phyloP scores from a whole-genome alignment of 1,140 invertebrate species.

The Drosophila micromelanica region DNA sequence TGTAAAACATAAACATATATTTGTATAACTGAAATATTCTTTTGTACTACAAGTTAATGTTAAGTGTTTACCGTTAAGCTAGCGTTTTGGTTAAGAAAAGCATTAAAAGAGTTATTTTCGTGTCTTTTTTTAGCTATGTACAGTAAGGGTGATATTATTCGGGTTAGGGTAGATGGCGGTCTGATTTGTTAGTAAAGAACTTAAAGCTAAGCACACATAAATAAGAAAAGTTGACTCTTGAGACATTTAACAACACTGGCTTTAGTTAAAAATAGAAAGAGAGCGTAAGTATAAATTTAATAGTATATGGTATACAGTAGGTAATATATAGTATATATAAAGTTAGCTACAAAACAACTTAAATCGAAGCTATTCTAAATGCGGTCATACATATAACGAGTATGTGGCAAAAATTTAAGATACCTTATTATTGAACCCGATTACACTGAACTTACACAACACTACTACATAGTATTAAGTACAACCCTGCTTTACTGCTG shows the following conservation, averaged over 20 bases:
- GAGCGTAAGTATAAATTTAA: conserved; percentile 1
- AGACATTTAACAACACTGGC: conserved; percentile 51
- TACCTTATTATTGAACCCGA: conserved; percentile 39
- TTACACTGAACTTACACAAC: conserved; percentile 38
- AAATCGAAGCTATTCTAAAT: conserved; percentile 33
- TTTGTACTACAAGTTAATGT: conserved; percentile 78
- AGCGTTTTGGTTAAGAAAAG: conserved; percentile 77
- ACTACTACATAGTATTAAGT: conserved; percentile 19
- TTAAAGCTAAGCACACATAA: conserved; percentile 51
- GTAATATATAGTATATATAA: conserved; percentile 11
- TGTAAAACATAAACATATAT: conserved; percentile 34
- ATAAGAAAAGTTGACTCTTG: conserved; percentile 49
- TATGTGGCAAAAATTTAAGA: conserved; percentile 39
- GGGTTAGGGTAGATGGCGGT: conserved; percentile 12
- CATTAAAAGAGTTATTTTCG: conserved; percentile 29
- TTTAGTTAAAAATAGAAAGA: conserved; percentile 14
- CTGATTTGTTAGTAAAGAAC: conserved; percentile 39
- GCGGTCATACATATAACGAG: conserved; percentile 7
- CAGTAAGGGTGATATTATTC: conserved; percentile 23
- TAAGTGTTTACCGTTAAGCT: conserved; percentile 60
- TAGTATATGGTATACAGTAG: conserved; percentile 3
- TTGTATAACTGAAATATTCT: conserved; percentile 41
- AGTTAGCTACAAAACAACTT: conserved; percentile 47
- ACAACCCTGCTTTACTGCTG: conserved; percentile 34
- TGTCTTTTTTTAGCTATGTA: conserved; percentile 44